phyloP scores from a whole-genome alignment of 2,113 vertebrate genomes.

The Catharus fuscescens region DNA sequence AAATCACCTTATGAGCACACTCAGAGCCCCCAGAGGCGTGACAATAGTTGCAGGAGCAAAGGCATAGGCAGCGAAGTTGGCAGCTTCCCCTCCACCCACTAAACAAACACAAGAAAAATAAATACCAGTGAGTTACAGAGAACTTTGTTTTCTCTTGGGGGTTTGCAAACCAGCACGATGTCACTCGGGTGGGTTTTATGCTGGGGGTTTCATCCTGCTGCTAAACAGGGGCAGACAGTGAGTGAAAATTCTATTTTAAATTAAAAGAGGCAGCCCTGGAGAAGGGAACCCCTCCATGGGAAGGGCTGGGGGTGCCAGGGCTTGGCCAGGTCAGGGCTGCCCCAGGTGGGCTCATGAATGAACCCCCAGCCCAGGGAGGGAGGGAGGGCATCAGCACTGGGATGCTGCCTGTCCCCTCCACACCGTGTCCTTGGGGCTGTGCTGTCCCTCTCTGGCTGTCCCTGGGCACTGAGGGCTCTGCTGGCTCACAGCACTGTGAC shows the following conservation, averaged over 20 bases:
- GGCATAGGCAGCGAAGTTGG: slow-evolving; percentile 94
- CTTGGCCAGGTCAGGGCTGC: neutral
- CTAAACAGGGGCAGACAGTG: accelerated
- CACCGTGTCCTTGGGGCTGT: neutral
- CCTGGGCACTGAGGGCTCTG: neutral
- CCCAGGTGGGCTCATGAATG: neutral
- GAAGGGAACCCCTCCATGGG: neutral
- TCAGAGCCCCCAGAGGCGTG: slow-evolving; percentile 92
- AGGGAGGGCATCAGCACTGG: neutral
- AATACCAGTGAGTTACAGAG: neutral
- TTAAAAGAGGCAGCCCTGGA: no score
- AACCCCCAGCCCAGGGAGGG: neutral
- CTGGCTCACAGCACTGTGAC: neutral
- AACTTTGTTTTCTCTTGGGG: neutral
- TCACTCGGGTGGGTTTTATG: neutral
- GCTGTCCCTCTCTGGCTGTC: neutral
- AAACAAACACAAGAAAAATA: slow-evolving; percentile 51
- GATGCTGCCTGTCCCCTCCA: neutral
- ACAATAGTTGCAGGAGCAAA: slow-evolving; percentile 94
- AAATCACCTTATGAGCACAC: slow-evolving; percentile 92
- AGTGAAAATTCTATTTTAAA: neutral
- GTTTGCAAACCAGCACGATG: neutral
- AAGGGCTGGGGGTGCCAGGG: neutral
- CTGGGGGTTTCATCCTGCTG: neutral
- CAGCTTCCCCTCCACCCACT: slow-evolving; percentile 94